Evolutionary conservation across 2,113 vertebrate genomes (phyloP).

Genomic region (Athene cunicularia): DNA sequence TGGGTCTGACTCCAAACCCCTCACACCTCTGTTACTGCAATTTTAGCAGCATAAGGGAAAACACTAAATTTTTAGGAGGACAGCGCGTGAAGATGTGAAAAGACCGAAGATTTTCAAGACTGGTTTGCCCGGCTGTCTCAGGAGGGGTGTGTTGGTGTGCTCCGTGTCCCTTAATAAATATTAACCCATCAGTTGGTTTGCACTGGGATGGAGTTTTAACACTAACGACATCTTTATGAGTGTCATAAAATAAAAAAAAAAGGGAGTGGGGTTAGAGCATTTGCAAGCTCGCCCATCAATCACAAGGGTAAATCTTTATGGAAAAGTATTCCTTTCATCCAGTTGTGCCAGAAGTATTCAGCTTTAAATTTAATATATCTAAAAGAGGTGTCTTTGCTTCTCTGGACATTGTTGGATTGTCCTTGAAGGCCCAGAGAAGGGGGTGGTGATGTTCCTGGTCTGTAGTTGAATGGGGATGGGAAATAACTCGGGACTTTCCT

Average conservation of each 20-base stretch:
- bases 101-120: neutral
- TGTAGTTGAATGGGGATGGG: neutral
- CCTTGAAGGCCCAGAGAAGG: neutral
- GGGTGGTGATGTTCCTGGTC: neutral
- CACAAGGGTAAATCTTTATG: neutral
- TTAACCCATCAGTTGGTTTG: neutral
- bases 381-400: neutral
- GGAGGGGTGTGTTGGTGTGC: neutral
- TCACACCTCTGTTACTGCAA: rapidly evolving
- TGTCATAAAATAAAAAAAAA: neutral
- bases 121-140: neutral
- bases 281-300: neutral
- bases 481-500: neutral
- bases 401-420: neutral
- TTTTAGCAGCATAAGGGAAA: neutral
- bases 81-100: neutral
- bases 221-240: neutral
- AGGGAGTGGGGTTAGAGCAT: neutral
- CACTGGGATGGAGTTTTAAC: neutral
- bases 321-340: neutral
- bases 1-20: neutral
- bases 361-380: neutral
- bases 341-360: neutral
- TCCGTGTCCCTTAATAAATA: neutral
- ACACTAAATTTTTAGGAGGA: neutral